Base-by-base conservation (phyloP, 2,888 invertebrate genomes). In the Pollenia griseotomentosa region DNA sequence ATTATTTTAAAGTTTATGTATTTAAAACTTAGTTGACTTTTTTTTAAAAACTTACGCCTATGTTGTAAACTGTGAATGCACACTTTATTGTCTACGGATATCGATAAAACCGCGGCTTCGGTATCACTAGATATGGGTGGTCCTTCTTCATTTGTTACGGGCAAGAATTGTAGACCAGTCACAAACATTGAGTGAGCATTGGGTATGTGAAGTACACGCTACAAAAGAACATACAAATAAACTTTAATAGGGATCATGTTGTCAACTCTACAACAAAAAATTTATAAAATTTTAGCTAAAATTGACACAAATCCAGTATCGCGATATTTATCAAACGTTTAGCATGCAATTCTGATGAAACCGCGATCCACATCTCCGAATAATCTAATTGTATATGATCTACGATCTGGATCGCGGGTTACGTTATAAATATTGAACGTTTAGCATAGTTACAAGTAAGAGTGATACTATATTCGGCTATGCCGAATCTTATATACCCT, bases 151-250 rank as follows among this genome's bases (percentile, higher is more conserved):
- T 94, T 94, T 12, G 94, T 94, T 86, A 95, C 95, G 44, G 98
- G 97, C 90, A 99, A 94, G 94, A 99, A 99, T 94, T 97, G 97
- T 89, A 99, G 94, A 12, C 98, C 99, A 74, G 99, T 99, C 88
- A 99, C 97, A 94, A 99, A 99, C 96, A 98, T 98, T 91, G 96
- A 97, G 95, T 99, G 99, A 87, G 97, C 98, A 91, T 95, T 95
- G 89, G 95, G 94, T 92, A 98, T 96, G 93, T 97, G 96, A 90
- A 98, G 95, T 88, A 98, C 96, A 90, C 96, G 96, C 97, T 98
- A 94, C 6, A 94, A 92, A 89, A 79, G 81, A 88, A 75, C 55
- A 16, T 73, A 44, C 33, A 68, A 81, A 63, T 44, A 65, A 46
- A 59, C 74, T 33, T 33, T 5, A 5, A 6, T 33, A 2, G 23